Base-by-base conservation (phyloP, 2,113 vertebrate genomes). In the Egretta garzetta region DNA sequence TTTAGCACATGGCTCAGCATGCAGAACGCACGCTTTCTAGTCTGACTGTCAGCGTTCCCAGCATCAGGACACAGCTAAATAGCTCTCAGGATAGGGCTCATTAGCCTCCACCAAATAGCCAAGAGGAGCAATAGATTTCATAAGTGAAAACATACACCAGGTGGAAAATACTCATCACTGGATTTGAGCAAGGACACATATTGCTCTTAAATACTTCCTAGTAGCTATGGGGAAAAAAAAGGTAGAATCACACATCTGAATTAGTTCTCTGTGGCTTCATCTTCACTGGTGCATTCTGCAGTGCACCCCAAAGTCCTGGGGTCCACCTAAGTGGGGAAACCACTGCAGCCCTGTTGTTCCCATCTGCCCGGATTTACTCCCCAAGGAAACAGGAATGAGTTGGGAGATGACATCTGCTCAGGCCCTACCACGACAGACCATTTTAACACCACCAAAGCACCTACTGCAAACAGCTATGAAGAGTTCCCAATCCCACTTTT, bases 1-100 rank as follows among this genome's bases (percentile, higher is more conserved):
- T 95, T 87, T 33, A 93, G 84, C 56, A 81, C 83, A 26, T 20
- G 22, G 88, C 92, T 88, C 96, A 93, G 83, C 75, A 74, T 55
- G 80, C 55, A 72, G 60, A 80, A 63, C 4, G 10, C 55, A 59
- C 0, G 0, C 62, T 86, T 72, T 79, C 30, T 41, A 64, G 60
- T 52, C 66, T 74, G 49, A 41, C 50, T 80, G 50, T 52, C 86
- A 70, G 35, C 20, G 23, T 66, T 89, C 66, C 64, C 35, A 75
- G 80, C 66, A 80, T 17, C 68, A 79, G 80, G 45, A 77, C 77
- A 49, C 0, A 70, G 73, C 83, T 64, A 91, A 95, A 85, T 9
- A 80, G 70, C 66, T 87, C 89, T 94, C 76, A 72, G 52, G 68
- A 33, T 68, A 89, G 64, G 70, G 52, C 66, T 92, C 77, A 91